These are phyloP conservation scores for Florisuga fusca DNA, from an alignment of 2,797 vertebrate genomes.

Conservation along the genomic window DNA sequence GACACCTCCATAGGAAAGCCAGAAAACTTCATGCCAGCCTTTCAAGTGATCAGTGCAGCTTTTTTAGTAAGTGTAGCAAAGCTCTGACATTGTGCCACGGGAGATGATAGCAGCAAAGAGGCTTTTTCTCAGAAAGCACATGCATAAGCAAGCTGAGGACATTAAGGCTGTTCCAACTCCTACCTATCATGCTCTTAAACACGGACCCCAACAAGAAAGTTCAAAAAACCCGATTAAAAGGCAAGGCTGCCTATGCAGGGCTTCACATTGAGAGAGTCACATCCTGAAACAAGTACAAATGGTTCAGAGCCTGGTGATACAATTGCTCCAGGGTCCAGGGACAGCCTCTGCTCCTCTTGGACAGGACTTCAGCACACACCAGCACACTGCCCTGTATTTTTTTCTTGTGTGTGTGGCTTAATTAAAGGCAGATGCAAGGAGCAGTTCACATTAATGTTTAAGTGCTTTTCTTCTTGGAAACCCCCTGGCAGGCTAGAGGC, in stretches of 20 bases:
- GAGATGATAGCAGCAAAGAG: not conserved
- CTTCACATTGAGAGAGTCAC: not conserved
- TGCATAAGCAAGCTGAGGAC: not conserved
- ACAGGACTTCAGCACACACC: accelerated
- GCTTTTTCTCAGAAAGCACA: not conserved
- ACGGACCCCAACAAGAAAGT: not conserved
- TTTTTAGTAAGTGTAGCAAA: not conserved
- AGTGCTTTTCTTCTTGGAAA: not conserved
- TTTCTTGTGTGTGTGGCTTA: no score
- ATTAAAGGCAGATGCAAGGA: not conserved
- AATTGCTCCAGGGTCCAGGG: not conserved
- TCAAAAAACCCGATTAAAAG: not conserved
- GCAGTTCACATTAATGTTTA: accelerated
- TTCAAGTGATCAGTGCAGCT: not conserved
- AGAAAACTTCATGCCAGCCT: not conserved
- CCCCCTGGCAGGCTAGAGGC: not conserved
- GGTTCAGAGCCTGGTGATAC: not conserved
- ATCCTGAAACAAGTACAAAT: not conserved
- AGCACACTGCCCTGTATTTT: accelerated
- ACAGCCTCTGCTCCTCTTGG: accelerated
- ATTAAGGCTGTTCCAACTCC: not conserved
- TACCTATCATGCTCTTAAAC: not conserved
- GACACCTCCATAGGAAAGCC: not conserved
- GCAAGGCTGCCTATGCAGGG: not conserved
- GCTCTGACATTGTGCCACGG: not conserved